These are phyloP conservation scores for Rapana venosa DNA, from an alignment of 2,888 invertebrate genomes.

Conservation along the genomic window DNA sequence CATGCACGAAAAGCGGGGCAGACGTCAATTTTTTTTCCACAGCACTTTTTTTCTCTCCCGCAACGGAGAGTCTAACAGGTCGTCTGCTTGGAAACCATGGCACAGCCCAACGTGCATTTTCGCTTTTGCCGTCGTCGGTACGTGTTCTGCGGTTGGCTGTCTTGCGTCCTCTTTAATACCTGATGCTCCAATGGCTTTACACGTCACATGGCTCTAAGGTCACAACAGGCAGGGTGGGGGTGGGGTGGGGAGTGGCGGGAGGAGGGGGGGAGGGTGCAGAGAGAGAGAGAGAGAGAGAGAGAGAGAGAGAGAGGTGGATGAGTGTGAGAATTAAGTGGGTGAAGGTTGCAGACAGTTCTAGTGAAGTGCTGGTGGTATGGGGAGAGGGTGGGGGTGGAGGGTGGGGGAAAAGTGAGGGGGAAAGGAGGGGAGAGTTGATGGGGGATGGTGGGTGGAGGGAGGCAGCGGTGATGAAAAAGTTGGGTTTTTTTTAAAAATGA, in stretches of 20 bases:
- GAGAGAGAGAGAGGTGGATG: neutral
- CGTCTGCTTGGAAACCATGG: slow-evolving; percentile 4
- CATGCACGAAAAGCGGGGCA: neutral
- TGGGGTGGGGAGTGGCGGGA: neutral
- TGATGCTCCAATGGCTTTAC: neutral
- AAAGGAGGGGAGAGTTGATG: neutral
- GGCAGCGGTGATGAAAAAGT: too few relatives aligned
- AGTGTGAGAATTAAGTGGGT: too few relatives aligned
- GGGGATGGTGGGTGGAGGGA: too few relatives aligned
- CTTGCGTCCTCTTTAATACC: neutral
- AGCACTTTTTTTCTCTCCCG: slow-evolving; percentile 6
- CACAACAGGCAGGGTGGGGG: neutral
- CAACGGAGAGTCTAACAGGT: neutral
- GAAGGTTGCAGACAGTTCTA: too few relatives aligned
- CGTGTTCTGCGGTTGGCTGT: neutral
- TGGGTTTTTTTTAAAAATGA: too few relatives aligned
- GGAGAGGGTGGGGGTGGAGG: neutral
- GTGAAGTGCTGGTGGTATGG: too few relatives aligned
- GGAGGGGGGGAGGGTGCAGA: neutral
- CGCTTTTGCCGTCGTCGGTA: neutral
- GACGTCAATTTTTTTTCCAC: neutral
- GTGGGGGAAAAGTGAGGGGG: neutral
- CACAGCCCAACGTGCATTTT: neutral
- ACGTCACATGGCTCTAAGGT: neutral
- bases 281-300: neutral